Conservation (phyloP, 2,888 invertebrate genomes). For the Griposia aprilina region DNA sequence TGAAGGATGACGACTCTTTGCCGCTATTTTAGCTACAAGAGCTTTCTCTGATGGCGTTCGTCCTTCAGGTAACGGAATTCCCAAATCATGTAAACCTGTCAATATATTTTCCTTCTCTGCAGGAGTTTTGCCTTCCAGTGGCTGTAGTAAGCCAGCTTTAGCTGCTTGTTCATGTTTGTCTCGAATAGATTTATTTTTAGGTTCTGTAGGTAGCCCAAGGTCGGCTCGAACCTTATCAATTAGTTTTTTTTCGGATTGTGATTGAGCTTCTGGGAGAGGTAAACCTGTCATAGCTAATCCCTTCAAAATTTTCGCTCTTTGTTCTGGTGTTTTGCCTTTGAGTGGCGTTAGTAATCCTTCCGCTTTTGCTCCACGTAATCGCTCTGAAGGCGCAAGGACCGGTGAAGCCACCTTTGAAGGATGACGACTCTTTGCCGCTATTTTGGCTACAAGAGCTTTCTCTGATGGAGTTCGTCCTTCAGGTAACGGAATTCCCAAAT, state of each 20-base stretch:
- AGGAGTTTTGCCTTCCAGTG: conserved; percentile 52
- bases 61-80: conserved; percentile 65
- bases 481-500: no score
- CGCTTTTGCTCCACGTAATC: background rate
- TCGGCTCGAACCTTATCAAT: conserved; percentile 54
- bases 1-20: no score
- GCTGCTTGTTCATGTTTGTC: conserved; percentile 52
- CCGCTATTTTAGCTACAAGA: no score
- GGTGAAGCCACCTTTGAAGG: no score
- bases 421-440: no score
- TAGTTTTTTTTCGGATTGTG: conserved; percentile 64
- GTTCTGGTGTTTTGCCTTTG: background rate
- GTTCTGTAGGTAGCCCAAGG: conserved; percentile 57
- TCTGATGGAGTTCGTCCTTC: no score
- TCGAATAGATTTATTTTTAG: conserved; percentile 50
- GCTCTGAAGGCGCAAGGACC: no score
- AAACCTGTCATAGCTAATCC: background rate
- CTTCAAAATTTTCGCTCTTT: background rate
- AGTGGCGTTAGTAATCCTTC: background rate
- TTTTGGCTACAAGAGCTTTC: no score
- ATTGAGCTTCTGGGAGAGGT: conserved; percentile 33
- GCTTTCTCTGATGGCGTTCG: conserved; percentile 69
- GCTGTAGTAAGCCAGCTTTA: conserved; percentile 59
- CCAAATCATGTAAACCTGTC: conserved; percentile 34
- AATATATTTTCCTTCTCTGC: conserved; percentile 63